Conservation (phyloP, 1,140 invertebrate species). For the Hyphantria cunea region DNA sequence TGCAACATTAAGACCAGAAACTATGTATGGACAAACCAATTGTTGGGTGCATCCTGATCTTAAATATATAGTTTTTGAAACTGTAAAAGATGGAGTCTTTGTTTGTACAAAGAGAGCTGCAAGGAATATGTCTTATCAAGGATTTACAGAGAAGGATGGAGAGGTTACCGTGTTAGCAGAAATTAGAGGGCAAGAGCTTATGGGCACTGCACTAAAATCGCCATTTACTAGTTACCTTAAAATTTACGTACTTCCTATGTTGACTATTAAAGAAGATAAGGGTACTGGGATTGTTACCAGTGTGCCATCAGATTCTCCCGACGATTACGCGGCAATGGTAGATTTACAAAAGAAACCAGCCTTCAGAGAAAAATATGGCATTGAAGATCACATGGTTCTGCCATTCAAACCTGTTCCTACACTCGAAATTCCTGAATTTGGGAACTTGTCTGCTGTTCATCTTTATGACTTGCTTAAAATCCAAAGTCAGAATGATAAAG, state of each 20-base stretch:
- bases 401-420: conserved; percentile 91
- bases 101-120: conserved; percentile 94
- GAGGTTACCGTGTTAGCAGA: conserved; percentile 88
- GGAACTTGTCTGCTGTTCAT: conserved; percentile 91
- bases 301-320: conserved; percentile 99
- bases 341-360: conserved; percentile 98
- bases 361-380: conserved; percentile 95
- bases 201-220: conserved; percentile 91
- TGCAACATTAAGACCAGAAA: conserved; percentile 98
- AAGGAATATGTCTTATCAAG: conserved; percentile 98
- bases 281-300: conserved; percentile 99
- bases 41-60: conserved; percentile 99
- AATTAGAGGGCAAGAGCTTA: conserved; percentile 88
- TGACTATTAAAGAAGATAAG: conserved; percentile 99
- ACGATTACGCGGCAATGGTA: conserved; percentile 97
- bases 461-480: conserved; percentile 96
- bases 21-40: conserved; percentile 99
- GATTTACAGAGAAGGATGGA: conserved; percentile 92
- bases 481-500: conserved; percentile 98
- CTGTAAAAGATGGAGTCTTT: conserved; percentile 90
- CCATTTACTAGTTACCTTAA: conserved; percentile 91
- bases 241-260: conserved; percentile 98
- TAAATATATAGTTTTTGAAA: conserved; percentile 93
- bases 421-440: conserved; percentile 95
- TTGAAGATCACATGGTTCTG: conserved; percentile 95